These are phyloP conservation scores for Arenaria interpres DNA, from an alignment of 2,113 vertebrate genomes.

Conservation along the genomic window DNA sequence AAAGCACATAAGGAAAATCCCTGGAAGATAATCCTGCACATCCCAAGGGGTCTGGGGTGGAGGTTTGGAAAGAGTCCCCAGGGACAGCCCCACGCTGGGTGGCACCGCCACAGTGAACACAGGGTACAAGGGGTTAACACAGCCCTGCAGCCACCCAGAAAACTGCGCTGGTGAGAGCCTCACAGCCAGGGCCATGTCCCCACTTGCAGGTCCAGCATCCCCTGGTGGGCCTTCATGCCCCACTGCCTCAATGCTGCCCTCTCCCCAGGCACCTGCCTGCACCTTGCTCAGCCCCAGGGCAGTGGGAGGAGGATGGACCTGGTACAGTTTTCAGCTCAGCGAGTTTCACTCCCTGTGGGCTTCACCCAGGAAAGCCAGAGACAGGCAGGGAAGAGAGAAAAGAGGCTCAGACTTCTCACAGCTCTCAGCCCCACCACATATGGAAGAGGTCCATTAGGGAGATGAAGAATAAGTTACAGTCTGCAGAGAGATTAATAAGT, in stretches of 20 bases:
- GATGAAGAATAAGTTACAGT: not conserved
- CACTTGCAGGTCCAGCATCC: too few species aligned
- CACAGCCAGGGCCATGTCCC: not conserved
- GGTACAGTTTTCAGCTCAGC: not conserved
- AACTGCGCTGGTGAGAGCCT: rapidly evolving
- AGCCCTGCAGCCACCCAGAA: not conserved
- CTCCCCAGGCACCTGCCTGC: not conserved
- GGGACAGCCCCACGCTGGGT: not conserved
- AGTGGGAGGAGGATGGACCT: rapidly evolving
- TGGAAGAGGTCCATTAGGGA: not conserved
- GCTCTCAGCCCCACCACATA: not conserved
- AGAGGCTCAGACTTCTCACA: not conserved
- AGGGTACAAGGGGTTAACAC: not conserved
- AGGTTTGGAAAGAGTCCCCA: not conserved
- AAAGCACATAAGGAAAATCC: not conserved
- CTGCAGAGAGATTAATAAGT: not conserved
- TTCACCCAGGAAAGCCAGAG: not conserved
- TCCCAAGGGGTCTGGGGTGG: rapidly evolving
- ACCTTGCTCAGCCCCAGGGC: rapidly evolving
- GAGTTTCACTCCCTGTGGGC: not conserved
- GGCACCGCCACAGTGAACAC: not conserved
- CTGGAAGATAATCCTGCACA: not conserved
- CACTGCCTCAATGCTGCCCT: not conserved
- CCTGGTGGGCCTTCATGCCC: rapidly evolving
- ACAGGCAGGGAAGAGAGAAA: not conserved